Evolutionary conservation across 1,140 invertebrate species (phyloP).

Genomic region (Aphelenchoides fujianensis): DNA sequence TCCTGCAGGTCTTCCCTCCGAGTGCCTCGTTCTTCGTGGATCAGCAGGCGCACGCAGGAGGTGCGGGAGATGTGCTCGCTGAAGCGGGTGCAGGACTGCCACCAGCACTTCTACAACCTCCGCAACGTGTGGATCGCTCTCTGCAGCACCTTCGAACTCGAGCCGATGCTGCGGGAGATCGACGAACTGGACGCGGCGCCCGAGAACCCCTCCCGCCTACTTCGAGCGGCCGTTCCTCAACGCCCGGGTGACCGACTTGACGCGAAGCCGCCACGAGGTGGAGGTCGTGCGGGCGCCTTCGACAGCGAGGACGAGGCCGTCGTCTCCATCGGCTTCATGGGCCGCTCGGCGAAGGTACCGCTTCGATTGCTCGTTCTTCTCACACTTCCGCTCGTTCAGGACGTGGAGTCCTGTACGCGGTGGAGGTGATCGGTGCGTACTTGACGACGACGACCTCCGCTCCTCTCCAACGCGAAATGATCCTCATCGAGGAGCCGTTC

Average conservation of each 20-base stretch:
- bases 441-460: conserved; percentile 78
- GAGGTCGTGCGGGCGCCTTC: conserved; percentile 71
- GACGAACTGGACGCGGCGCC: conserved; percentile 54
- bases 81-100: conserved; percentile 76
- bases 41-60: conserved; percentile 71
- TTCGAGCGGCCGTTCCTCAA: conserved; percentile 50
- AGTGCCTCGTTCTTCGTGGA: conserved; percentile 5
- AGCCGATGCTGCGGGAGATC: conserved; percentile 47
- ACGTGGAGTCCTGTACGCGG: conserved; percentile 67
- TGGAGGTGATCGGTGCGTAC: conserved; percentile 76
- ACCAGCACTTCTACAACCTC: conserved; percentile 81
- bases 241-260: conserved; percentile 69
- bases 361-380: conserved; percentile 17
- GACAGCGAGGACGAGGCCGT: conserved; percentile 82
- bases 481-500: conserved; percentile 77
- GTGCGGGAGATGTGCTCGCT: conserved; percentile 76
- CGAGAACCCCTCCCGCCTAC: conserved; percentile 67
- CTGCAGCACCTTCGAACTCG: conserved; percentile 74
- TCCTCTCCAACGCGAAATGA: conserved; percentile 78
- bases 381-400: conserved; percentile 32
- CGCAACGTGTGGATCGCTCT: conserved; percentile 82
- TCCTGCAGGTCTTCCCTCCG: conserved; percentile 62
- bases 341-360: conserved; percentile 68
- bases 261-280: conserved; percentile 64
- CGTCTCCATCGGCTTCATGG: conserved; percentile 76